phyloP scores from a whole-genome alignment of 1,140 invertebrate genomes.

The Ostrea denselamellosa region DNA sequence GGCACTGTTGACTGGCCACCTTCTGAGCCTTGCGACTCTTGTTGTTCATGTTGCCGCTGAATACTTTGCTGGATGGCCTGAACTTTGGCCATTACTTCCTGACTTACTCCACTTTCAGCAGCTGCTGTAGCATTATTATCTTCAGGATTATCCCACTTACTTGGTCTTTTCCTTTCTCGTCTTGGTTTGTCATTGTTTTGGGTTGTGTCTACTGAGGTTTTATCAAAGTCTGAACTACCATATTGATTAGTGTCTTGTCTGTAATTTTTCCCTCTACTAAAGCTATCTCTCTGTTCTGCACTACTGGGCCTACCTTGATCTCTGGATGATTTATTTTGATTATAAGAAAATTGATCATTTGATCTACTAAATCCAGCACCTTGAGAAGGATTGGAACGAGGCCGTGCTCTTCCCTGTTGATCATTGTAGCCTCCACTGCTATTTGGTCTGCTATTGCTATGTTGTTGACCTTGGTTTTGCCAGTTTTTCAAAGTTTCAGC shows the following conservation, averaged over 20 bases:
- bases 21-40: constrained; percentile 12
- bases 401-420: background rate
- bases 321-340: background rate
- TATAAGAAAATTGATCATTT: constrained; percentile 16
- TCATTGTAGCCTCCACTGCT: constrained; percentile 12
- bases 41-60: constrained; percentile 43
- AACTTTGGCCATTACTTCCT: constrained; percentile 50
- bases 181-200: constrained; percentile 57
- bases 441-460: constrained; percentile 11
- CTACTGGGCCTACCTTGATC: background rate
- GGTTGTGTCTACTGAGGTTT: background rate
- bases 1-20: background rate
- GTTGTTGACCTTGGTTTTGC: constrained; percentile 18
- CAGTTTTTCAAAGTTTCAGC: constrained; percentile 25
- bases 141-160: constrained; percentile 65
- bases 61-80: constrained; percentile 44
- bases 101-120: constrained; percentile 57
- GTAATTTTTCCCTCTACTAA: constrained; percentile 45
- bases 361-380: background rate
- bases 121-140: constrained; percentile 49
- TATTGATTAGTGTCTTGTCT: constrained; percentile 44
- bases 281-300: constrained; percentile 15
- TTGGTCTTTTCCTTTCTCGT: constrained; percentile 63
- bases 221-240: background rate
- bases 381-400: constrained; percentile 1